Conservation (phyloP, 1,140 invertebrate genomes). For the Pantala flavescens region DNA sequence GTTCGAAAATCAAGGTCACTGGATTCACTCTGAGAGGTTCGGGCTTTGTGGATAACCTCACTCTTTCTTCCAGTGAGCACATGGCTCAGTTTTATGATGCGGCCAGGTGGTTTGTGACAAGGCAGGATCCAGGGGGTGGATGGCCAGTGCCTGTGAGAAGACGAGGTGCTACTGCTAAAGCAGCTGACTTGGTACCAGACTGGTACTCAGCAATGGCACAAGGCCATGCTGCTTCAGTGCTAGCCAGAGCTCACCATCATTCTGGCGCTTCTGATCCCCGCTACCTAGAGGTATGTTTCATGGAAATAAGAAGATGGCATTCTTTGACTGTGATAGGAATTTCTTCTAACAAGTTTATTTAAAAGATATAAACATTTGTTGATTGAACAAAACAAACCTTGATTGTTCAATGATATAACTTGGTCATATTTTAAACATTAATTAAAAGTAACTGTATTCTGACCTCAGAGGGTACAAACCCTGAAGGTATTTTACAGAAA, state of each 20-base stretch:
- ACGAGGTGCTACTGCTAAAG: slow-evolving; percentile 57
- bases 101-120: slow-evolving; percentile 81
- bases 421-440: no score
- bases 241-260: slow-evolving; percentile 78
- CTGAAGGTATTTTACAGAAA: no score
- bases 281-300: slow-evolving; percentile 35
- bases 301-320: neutral
- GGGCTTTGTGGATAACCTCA: slow-evolving; percentile 72
- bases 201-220: slow-evolving; percentile 98
- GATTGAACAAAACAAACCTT: no score
- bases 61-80: slow-evolving; percentile 71
- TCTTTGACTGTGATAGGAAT: no score
- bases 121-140: slow-evolving; percentile 75
- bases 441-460: no score
- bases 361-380: no score
- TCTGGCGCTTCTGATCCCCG: slow-evolving; percentile 45
- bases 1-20: slow-evolving; percentile 62
- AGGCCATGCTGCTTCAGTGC: slow-evolving; percentile 88
- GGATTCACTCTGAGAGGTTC: slow-evolving; percentile 44
- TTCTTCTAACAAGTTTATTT: no score
- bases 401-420: no score
- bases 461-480: no score
- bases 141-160: slow-evolving; percentile 81
- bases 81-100: slow-evolving; percentile 83
- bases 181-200: slow-evolving; percentile 67